phyloP scores from a whole-genome alignment of 2,113 vertebrate species.

The Paramisgurnus dabryanus region DNA sequence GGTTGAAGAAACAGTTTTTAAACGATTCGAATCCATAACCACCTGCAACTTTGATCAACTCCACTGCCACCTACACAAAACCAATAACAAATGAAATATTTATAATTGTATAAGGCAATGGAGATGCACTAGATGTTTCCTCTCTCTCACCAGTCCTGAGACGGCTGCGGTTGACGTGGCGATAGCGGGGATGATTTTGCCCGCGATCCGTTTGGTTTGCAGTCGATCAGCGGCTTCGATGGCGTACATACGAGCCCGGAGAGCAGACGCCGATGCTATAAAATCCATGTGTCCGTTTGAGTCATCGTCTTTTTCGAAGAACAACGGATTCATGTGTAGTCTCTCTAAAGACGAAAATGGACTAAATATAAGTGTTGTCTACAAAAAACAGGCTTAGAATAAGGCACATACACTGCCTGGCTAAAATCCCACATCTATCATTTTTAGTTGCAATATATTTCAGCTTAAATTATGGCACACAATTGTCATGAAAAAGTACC shows the following conservation, averaged over 20 bases:
- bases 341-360: constrained; percentile 68
- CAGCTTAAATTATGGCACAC: no score
- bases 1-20: constrained; percentile 97
- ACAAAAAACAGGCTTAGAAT: no score
- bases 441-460: no score
- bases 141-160: constrained; percentile 86
- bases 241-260: constrained; percentile 92
- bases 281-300: constrained; percentile 93
- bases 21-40: constrained; percentile 85
- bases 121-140: neutral
- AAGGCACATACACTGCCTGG: no score
- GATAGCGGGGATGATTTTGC: constrained; percentile 98
- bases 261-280: constrained; percentile 87
- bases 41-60: constrained; percentile 90
- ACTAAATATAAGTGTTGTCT: no score
- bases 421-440: no score
- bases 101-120: neutral
- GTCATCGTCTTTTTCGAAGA: constrained; percentile 96
- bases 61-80: constrained; percentile 84
- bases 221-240: constrained; percentile 92
- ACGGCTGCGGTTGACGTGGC: constrained; percentile 97
- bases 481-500: no score
- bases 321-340: constrained; percentile 82
- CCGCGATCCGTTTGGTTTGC: constrained; percentile 96
- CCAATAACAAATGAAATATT: neutral